Evolutionary conservation across 2,888 invertebrate species (phyloP).

Genomic region (Psylliodes chrysocephalus): DNA sequence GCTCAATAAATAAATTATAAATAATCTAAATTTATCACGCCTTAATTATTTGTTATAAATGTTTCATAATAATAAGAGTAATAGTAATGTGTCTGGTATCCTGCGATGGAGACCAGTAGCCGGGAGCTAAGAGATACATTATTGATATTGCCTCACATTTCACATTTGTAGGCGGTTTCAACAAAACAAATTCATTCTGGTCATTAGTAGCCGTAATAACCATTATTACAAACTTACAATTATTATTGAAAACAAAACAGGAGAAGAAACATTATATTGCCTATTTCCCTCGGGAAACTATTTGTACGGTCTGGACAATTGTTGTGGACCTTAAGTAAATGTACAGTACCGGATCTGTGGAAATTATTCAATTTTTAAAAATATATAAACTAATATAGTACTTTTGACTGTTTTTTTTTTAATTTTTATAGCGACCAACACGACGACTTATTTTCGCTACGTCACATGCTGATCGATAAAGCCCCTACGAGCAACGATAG

Average conservation of each 20-base stretch:
- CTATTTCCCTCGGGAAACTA: neutral
- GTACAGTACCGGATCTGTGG: too few species aligned
- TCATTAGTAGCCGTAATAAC: slow-evolving; percentile 6
- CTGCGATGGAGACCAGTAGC: slow-evolving; percentile 11
- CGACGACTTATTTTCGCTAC: too few species aligned
- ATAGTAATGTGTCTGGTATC: slow-evolving; percentile 18
- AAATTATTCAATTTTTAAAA: too few species aligned
- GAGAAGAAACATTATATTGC: too few species aligned
- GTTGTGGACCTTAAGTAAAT: too few species aligned
- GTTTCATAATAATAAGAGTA: slow-evolving; percentile 30
- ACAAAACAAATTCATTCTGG: slow-evolving; percentile 1
- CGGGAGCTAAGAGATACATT: slow-evolving; percentile 27
- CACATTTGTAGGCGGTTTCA: slow-evolving; percentile 12
- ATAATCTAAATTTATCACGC: slow-evolving; percentile 34
- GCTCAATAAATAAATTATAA: slow-evolving; percentile 31
- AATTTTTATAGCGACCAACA: too few species aligned
- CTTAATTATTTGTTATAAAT: slow-evolving; percentile 32
- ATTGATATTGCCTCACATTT: slow-evolving; percentile 25
- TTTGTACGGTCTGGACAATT: too few species aligned
- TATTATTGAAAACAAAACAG: too few species aligned
- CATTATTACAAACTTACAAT: neutral
- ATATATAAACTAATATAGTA: too few species aligned
- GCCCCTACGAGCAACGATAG: too few species aligned
- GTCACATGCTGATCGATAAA: too few species aligned
- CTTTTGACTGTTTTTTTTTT: too few species aligned